Evolutionary conservation across 2,113 vertebrate species (phyloP), one percentile per base, ranked within the genome.

Genomic region (Periophthalmodon schlosseri): DNA sequence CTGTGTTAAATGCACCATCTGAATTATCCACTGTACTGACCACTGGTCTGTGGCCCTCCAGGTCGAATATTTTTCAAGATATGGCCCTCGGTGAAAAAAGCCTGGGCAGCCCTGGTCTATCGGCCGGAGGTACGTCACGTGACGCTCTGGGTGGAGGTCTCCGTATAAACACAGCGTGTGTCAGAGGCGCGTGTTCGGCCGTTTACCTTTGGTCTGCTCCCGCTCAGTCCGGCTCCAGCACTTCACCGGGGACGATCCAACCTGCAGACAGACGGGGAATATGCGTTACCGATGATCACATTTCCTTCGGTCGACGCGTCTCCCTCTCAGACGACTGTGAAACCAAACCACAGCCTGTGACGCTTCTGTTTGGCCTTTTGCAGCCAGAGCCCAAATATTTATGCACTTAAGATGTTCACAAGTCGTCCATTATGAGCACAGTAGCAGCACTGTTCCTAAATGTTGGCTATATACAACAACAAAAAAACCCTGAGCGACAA

Each of bases 131-230:
- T 1, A 2, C 28, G 28, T 28, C 28, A 3, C 2, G 28, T 28
- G 28, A 28, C 2, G 28, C 2, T 28, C 28, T 28, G 28, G 28
- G 28, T 28, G 28, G 28, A 28, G 28, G 28, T 28, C 28, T 28
- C n/a, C n/a, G 20, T 39, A 74, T 54, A 54, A 74, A 58, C 65
- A 47, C 52, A 68, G 39, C 69, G 21, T 6, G 68, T 65, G 11
- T 10, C 18, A 7, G 24, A 16, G 44, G n/a, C 4, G 58, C 0
- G 50, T 1, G 13, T 24, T 49, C 20, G n/a, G 72, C 4, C 8
- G 65, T 2, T 84, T 89, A 88, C 87, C 89, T 91, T 87, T 84
- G 83, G 81, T 77, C 56, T 77, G 76, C 68, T 58, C 4, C 74
- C 28, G 76, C 69, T 84, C 75, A 82, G 78, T 72, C 56, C 79